Base-by-base conservation (phyloP, 2,797 vertebrate species). In the Phrynocephalus guinanensis region DNA sequence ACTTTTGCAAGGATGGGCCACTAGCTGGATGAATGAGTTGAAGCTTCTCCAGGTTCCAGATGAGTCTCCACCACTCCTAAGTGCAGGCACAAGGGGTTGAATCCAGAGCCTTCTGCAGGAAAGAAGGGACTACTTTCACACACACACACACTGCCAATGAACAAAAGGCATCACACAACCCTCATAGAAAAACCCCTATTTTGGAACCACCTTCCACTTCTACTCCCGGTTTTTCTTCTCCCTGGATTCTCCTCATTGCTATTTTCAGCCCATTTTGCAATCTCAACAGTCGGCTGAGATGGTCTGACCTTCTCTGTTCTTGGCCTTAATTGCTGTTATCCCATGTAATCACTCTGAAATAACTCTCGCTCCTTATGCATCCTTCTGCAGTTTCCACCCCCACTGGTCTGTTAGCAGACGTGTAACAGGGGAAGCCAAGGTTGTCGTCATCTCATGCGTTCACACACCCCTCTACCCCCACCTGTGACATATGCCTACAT, bases 301-400 rank as follows among this genome's bases (percentile, higher is more conserved):
- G 0, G 0, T 89, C 71, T 91, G 93, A 93, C 94, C 95, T 95
- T 95, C 93, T 92, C 86, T 1, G 91, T 89, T 92, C 96, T 90
- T 89, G 91, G 24, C 90, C 5, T 0, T 94, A 92, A 94, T 95
- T 92, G 77, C 93, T 50, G 93, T 93, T 90, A 93, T 95, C 88
- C 93, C 90, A 94, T 86, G 38, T 88, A 94, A 94, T 93, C 85
- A 1, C 93, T 93, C n/a, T 9, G 91, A 94, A 95, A 95, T 92
- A 68, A 90, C 89, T 87, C 6, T 2, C 73, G 77, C 82, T 89
- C 93, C 15, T 76, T 5, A 88, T 0, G 33, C 90, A 86, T 85
- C 92, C 92, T 86, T 1, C 3, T 75, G 91, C 89, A 77, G 85
- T 89, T 92, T 91, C 22, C 13, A 20, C 18, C 68, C 16, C 86